These are phyloP conservation scores for Agrotis segetum DNA, from an alignment of 2,888 invertebrate species.

Conservation along the genomic window DNA sequence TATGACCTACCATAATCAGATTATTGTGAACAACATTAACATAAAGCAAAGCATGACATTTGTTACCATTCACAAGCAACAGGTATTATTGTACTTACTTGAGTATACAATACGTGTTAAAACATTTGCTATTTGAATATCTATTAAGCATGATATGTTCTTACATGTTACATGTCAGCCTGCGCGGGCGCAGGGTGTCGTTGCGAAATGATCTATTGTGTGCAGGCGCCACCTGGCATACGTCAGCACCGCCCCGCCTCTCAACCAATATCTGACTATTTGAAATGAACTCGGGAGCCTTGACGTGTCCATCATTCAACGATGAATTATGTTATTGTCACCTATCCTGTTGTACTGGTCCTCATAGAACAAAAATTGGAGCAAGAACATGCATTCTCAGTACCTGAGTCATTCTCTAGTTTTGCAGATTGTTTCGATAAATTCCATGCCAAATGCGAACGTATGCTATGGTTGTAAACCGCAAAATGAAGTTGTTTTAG, in stretches of 20 bases:
- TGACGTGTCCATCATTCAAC: constrained; percentile 79
- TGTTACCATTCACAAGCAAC: constrained; percentile 39
- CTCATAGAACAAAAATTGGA: background rate
- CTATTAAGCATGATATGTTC: constrained; percentile 61
- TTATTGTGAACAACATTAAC: constrained; percentile 35
- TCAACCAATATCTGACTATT: constrained; percentile 48
- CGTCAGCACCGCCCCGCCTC: constrained; percentile 52
- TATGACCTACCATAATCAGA: constrained; percentile 44
- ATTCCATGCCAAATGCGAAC: constrained; percentile 27
- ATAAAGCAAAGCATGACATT: constrained; percentile 59
- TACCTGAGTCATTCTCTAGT: constrained; percentile 36
- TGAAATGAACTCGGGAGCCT: constrained; percentile 72
- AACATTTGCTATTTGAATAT: constrained; percentile 69
- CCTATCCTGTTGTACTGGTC: constrained; percentile 45
- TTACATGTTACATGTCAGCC: constrained; percentile 70
- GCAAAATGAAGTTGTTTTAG: constrained; percentile 46
- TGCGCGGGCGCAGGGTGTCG: constrained; percentile 67
- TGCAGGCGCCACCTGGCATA: constrained; percentile 57
- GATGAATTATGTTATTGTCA: constrained; percentile 75
- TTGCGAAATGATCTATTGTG: constrained; percentile 79
- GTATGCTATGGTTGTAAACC: constrained; percentile 23
- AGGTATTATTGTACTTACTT: constrained; percentile 41
- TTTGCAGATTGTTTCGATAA: constrained; percentile 35
- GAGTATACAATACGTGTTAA: constrained; percentile 56
- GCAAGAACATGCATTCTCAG: constrained; percentile 64